Evolutionary conservation across 2,797 vertebrate species (phyloP).

Genomic region (Squalus acanthias): DNA sequence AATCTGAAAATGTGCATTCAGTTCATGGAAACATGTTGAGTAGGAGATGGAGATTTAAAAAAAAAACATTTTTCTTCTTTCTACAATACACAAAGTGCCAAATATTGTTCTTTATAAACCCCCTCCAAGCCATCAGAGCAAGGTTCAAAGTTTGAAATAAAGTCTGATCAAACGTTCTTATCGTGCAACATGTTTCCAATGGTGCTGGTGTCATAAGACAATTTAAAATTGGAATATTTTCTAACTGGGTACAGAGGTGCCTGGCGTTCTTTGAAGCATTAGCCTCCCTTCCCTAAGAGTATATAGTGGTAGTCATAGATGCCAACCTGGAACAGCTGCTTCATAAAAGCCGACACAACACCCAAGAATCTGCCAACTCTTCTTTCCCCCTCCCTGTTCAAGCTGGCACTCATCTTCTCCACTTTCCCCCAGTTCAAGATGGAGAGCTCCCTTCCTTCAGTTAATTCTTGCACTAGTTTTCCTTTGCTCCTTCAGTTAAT

Average conservation of each 20-base stretch:
- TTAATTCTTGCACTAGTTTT: neutral
- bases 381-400: neutral
- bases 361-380: neutral
- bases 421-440: neutral
- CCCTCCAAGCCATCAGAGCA: neutral
- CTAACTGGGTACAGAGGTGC: neutral
- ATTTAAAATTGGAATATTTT: neutral
- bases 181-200: neutral
- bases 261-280: too few relatives aligned
- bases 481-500: neutral
- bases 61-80: neutral
- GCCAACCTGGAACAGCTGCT: neutral
- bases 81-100: neutral
- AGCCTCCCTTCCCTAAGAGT: neutral
- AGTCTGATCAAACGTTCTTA: neutral
- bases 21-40: slow-evolving; percentile 5
- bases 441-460: neutral
- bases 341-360: neutral
- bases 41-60: neutral
- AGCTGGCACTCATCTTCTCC: neutral
- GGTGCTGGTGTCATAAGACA: neutral
- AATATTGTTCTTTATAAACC: neutral
- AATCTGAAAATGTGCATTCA: neutral
- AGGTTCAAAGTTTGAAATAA: neutral
- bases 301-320: neutral